phyloP scores from a whole-genome alignment of 2,888 invertebrate species.

The Onthophagus sagittarius region DNA sequence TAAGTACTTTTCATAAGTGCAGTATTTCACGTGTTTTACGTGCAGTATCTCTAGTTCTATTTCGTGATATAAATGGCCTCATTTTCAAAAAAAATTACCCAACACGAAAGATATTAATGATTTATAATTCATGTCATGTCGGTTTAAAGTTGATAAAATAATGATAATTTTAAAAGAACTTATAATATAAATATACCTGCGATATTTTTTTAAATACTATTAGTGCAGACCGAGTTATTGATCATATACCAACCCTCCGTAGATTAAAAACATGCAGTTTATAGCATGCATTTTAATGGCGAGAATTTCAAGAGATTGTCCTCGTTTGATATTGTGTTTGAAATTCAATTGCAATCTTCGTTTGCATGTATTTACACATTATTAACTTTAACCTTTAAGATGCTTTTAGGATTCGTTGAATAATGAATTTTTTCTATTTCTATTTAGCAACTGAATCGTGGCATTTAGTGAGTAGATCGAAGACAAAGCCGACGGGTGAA shows the following conservation, averaged over 20 bases:
- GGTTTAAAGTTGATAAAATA: background rate
- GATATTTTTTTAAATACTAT: background rate
- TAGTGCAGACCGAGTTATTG: background rate
- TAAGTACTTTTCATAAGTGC: slow-evolving; percentile 42
- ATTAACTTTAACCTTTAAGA: background rate
- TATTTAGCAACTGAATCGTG: slow-evolving; percentile 73
- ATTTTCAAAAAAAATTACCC: background rate
- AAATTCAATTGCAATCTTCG: background rate
- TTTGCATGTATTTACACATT: background rate
- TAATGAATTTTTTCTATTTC: background rate
- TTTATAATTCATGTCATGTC: background rate
- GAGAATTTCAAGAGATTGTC: background rate
- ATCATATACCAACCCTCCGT: background rate
- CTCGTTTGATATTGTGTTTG: too few relatives aligned
- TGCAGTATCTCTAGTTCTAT: background rate
- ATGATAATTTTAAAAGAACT: background rate
- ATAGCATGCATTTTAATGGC: background rate
- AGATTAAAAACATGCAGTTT: background rate
- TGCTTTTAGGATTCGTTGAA: background rate
- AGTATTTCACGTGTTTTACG: background rate
- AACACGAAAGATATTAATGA: background rate
- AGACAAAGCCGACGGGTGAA: slow-evolving; percentile 39
- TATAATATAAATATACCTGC: background rate
- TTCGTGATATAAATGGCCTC: background rate
- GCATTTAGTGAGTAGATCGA: slow-evolving; percentile 57